phyloP scores from a whole-genome alignment of 1,140 invertebrate species.

The Papilio dardanus region DNA sequence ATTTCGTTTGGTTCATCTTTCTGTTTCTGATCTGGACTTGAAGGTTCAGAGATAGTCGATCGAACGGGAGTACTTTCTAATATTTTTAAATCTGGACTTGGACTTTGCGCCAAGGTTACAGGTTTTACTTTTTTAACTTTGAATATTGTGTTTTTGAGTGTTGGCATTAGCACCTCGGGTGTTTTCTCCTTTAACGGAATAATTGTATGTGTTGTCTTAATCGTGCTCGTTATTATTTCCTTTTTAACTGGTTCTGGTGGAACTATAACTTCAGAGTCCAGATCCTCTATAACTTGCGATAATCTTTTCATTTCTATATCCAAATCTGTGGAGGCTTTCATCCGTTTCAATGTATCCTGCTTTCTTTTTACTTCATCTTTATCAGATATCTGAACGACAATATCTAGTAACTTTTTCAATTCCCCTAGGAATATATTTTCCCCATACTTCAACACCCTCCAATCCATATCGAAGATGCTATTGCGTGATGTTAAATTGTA shows the following conservation, averaged over 20 bases:
- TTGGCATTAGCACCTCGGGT: constrained; percentile 52
- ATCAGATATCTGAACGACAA: constrained; percentile 58
- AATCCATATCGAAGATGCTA: constrained; percentile 77
- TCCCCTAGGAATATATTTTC: constrained; percentile 78
- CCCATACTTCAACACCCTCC: constrained; percentile 77
- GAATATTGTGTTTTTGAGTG: constrained; percentile 65
- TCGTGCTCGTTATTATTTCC: constrained; percentile 50
- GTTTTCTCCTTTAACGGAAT: constrained; percentile 46
- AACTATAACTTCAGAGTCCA: constrained; percentile 62
- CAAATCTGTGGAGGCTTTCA: constrained; percentile 65
- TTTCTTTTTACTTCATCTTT: constrained; percentile 62
- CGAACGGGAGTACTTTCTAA: constrained; percentile 43
- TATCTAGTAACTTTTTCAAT: constrained; percentile 72
- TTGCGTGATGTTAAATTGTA: constrained; percentile 71
- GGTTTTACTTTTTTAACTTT: constrained; percentile 72
- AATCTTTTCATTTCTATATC: constrained; percentile 75
- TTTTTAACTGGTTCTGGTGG: constrained; percentile 42
- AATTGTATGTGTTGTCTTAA: constrained; percentile 51
- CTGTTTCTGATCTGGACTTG: constrained; percentile 45
- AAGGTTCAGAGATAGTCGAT: constrained; percentile 42
- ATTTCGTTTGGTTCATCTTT: constrained; percentile 42
- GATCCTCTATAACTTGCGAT: constrained; percentile 71
- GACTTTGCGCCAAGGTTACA: constrained; percentile 58
- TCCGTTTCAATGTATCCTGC: constrained; percentile 52
- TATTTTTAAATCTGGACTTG: constrained; percentile 47